Conservation (phyloP, 2,113 vertebrate genomes). For the Toxotes chatareus region DNA sequence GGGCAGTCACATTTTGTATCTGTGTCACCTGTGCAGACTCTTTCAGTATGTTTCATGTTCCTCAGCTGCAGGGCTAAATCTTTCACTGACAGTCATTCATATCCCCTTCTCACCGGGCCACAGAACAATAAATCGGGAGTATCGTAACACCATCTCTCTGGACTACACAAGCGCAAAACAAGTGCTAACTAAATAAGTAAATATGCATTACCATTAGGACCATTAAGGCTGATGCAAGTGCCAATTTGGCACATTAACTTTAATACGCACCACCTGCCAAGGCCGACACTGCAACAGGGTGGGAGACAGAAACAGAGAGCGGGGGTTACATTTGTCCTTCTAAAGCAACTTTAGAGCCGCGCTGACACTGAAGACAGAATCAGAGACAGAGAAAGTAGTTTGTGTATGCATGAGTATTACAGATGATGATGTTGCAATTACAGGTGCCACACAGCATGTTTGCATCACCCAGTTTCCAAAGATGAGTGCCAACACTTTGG, state of each 20-base stretch:
- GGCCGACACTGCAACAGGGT: constrained; percentile 48
- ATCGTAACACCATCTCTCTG: constrained; percentile 63
- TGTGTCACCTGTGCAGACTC: constrained; percentile 74
- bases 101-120: constrained; percentile 58
- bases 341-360: constrained; percentile 48
- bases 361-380: constrained; percentile 49
- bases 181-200: constrained; percentile 71
- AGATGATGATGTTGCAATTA: constrained; percentile 49
- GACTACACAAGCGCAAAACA: constrained; percentile 66
- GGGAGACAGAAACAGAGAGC: constrained; percentile 51
- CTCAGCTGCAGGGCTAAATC: constrained; percentile 71
- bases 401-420: constrained; percentile 40
- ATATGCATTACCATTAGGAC: constrained; percentile 68
- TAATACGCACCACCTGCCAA: constrained; percentile 50
- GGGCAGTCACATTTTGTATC: constrained; percentile 71
- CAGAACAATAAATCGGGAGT: constrained; percentile 60
- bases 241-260: constrained; percentile 61
- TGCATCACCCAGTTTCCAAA: constrained; percentile 52
- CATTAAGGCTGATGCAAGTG: constrained; percentile 59
- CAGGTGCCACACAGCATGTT: constrained; percentile 43
- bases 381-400: constrained; percentile 31
- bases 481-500: constrained; percentile 31
- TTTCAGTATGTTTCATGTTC: constrained; percentile 60
- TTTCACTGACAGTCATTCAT: constrained; percentile 75
- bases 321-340: constrained; percentile 60